These are phyloP conservation scores for Xenopus petersii DNA, from an alignment of 2,797 vertebrate species.

Conservation along the genomic window DNA sequence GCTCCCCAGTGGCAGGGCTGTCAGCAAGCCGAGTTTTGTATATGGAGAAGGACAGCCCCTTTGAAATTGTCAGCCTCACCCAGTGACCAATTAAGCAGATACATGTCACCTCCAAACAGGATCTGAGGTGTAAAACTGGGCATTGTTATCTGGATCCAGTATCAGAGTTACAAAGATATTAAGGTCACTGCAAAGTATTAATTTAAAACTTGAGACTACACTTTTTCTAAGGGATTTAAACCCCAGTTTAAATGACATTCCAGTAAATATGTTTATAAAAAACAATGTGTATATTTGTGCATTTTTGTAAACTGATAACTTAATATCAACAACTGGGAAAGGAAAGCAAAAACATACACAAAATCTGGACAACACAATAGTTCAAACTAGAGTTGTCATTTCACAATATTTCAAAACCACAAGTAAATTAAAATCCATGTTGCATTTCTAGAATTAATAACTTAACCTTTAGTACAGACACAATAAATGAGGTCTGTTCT, in stretches of 20 bases:
- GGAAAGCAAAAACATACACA: too few relatives aligned
- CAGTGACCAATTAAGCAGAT: conserved; percentile 43
- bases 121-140: conserved; percentile 29
- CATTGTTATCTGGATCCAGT: conserved; percentile 28
- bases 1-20: conserved; percentile 27
- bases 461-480: too few relatives aligned
- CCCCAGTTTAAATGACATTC: background rate
- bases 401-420: too few relatives aligned
- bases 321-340: too few relatives aligned
- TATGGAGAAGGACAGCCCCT: conserved; percentile 25
- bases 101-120: conserved; percentile 29
- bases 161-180: conserved; percentile 19
- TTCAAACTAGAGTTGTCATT: too few relatives aligned
- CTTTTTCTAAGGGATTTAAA: background rate
- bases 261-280: too few relatives aligned
- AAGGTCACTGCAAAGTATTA: conserved; percentile 19
- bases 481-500: too few relatives aligned
- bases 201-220: conserved; percentile 4
- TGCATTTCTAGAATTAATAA: too few relatives aligned
- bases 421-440: too few relatives aligned
- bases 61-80: conserved; percentile 36
- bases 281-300: too few relatives aligned
- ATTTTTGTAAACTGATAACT: too few relatives aligned
- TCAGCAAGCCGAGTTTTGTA: conserved; percentile 35
- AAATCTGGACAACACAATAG: too few relatives aligned